Conservation (phyloP, 1,140 invertebrate genomes). For the Archivesica marissinica region DNA sequence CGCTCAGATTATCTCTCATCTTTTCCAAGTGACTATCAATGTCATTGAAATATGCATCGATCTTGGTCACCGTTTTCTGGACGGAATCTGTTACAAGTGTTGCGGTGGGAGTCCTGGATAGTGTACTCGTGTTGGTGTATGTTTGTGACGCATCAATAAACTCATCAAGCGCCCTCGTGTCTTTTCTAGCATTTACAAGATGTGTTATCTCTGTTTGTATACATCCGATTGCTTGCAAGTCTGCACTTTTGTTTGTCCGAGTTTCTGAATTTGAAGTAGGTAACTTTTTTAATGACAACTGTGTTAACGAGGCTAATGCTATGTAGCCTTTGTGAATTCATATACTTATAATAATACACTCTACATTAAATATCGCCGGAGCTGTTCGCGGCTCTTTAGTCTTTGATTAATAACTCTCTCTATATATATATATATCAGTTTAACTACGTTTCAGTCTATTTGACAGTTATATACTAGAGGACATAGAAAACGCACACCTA, state of each 20-base stretch:
- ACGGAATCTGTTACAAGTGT: slow-evolving; percentile 8
- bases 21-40: not conserved
- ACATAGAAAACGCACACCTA: too few relatives aligned
- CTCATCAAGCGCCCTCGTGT: not conserved
- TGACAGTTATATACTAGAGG: too few relatives aligned
- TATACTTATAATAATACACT: too few relatives aligned
- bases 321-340: too few relatives aligned
- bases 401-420: too few relatives aligned
- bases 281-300: too few relatives aligned
- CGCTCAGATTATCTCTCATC: not conserved
- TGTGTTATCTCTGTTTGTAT: not conserved
- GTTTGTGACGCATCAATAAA: slow-evolving; percentile 18
- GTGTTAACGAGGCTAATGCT: too few relatives aligned
- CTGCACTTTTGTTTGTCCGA: not conserved
- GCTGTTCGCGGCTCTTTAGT: too few relatives aligned
- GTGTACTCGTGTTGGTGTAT: not conserved
- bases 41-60: not conserved
- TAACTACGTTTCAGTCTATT: too few relatives aligned
- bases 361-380: too few relatives aligned
- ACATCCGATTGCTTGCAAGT: not conserved
- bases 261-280: too few relatives aligned
- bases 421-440: too few relatives aligned
- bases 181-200: not conserved
- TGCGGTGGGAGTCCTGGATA: not conserved
- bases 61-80: not conserved